Evolutionary conservation across 2,888 invertebrate genomes (phyloP).

Genomic region (Rhagonycha fulva): DNA sequence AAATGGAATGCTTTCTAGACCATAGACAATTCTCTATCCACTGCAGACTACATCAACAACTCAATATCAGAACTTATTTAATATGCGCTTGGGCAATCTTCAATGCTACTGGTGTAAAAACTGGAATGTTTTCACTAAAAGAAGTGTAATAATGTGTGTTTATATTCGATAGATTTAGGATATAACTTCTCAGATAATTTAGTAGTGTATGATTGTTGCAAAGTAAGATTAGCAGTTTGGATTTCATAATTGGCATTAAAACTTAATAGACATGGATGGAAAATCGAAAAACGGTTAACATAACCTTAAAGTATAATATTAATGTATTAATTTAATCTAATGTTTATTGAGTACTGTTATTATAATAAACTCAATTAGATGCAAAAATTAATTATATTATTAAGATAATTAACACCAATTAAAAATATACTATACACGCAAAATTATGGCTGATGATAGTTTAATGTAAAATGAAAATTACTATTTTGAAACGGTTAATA

Average conservation of each 20-base stretch:
- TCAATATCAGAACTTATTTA: no score
- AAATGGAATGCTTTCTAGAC: no score
- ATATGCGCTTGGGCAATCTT: no score
- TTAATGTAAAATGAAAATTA: not conserved
- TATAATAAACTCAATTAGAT: not conserved
- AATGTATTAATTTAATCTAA: no score
- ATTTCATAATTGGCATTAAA: not conserved
- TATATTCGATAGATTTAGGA: not conserved
- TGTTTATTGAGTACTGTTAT: not conserved
- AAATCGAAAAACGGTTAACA: not conserved
- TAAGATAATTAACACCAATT: not conserved
- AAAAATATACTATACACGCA: not conserved
- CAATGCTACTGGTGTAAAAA: no score
- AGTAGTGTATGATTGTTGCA: not conserved
- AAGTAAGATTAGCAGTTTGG: not conserved
- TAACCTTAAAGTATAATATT: not conserved
- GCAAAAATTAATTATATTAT: not conserved
- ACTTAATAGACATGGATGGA: not conserved
- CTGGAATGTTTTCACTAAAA: no score
- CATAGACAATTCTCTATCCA: no score
- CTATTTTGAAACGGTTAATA: not conserved
- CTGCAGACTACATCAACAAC: no score
- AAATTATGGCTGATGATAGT: not conserved
- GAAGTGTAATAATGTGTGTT: not conserved
- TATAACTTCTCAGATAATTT: not conserved